phyloP scores from a whole-genome alignment of 2,113 vertebrate genomes.

The Dromaius novaehollandiae region DNA sequence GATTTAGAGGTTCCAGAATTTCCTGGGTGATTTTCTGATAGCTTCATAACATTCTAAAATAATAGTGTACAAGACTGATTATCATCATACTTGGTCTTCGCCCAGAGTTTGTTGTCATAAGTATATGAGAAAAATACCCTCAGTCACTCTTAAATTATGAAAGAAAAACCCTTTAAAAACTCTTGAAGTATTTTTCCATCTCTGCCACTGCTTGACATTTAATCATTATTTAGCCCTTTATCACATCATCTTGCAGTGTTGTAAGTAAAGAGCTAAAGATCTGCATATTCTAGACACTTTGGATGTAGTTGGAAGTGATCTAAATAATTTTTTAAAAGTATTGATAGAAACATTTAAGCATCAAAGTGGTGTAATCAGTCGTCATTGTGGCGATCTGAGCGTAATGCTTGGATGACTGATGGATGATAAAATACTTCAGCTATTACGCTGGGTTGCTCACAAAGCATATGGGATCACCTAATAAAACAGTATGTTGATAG shows the following conservation, averaged over 20 bases:
- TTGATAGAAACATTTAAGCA: fast-evolving
- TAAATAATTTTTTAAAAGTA: background rate
- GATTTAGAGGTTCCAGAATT: background rate
- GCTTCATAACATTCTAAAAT: background rate
- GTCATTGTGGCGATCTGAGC: background rate
- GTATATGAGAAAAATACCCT: background rate
- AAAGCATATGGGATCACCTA: background rate
- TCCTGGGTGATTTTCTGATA: background rate
- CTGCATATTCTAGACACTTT: background rate
- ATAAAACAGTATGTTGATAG: background rate
- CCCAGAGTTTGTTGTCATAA: background rate
- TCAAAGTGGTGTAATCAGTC: background rate
- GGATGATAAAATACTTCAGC: background rate
- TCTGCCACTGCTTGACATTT: background rate
- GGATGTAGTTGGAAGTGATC: background rate
- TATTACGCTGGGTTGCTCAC: background rate
- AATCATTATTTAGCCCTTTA: background rate
- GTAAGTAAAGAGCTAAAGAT: background rate
- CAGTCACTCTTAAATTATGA: background rate
- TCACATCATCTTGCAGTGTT: background rate
- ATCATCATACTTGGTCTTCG: background rate
- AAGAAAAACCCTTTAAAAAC: background rate
- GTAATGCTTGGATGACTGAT: background rate
- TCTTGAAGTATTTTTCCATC: background rate
- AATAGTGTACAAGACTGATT: background rate